Evolutionary conservation across 2,888 invertebrate genomes (phyloP), one percentile per base, ranked within the genome.

Genomic region (Netelia inedita): DNA sequence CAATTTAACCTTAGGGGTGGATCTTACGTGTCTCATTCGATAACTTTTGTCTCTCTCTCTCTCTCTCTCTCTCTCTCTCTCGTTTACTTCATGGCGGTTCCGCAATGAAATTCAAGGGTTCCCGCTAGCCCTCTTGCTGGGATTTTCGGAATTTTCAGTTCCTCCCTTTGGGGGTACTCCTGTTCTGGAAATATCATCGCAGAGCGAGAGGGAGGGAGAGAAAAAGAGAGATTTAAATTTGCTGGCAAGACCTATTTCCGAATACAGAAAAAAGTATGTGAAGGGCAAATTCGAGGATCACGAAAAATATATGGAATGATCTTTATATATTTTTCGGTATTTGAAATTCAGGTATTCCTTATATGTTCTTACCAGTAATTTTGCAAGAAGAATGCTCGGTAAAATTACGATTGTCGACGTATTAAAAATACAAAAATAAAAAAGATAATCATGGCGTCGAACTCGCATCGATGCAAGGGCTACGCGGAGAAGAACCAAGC

Each of bases 51-150:
- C 80, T 55, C 63, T 41, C 16, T n/a, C 21, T 41, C 35, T 61
- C 63, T 46, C 59, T 3, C 23, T 59, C 66, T 43, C 80, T 55
- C 63, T 41, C 14, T 16, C 21, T 43, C 41, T 63, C 55, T 46
- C 59, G 2, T 55, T n/a, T 16, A 21, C 61, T 16, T 46, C 61
- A 68, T 46, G 46, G 57, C 66, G 57, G 55, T 50, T 59, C 63
- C 79, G 76, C 63, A 71, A 79, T 74, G 79, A 69, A 68, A 79
- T 74, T 83, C 72, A 78, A 63, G 55, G 73, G 78, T 61, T 79
- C 79, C 74, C 74, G 53, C 72, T 57, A 41, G 53, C 53, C 66
- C 43, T 59, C 21, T 69, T 43, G 2, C 35, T 43, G 50, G 53
- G 59, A 76, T 76, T 72, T 11, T 50, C 50, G 59, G 50, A 63